Evolutionary conservation across 2,888 invertebrate species (phyloP), one percentile per base, ranked within the genome.

Genomic region (Himalopsyche anomala): DNA sequence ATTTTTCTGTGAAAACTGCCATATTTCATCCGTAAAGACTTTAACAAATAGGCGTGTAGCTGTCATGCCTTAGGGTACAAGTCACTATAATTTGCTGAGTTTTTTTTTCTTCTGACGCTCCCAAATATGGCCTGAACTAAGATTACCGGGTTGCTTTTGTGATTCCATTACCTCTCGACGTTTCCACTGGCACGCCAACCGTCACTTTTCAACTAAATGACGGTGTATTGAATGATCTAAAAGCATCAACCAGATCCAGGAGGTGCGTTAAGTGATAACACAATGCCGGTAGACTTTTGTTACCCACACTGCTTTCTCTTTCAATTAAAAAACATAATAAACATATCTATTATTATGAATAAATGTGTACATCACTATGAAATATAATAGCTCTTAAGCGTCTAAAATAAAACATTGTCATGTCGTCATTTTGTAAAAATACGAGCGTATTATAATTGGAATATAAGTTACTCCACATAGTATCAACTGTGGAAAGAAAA

Each of bases 81-180:
- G 74, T 19, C 36, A 15, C 74, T 74, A 74, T 74, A 74, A 74
- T 74, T 74, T 74, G 28, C 74, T 5, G 74, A 74, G 74, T 38
- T 12, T 74, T 74, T 28, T 74, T 74, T 74, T 74, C 15, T 74
- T 5, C 15, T n/a, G 74, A 36, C 74, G 36, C 74, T 74, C 74
- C 74, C 74, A 74, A 74, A 74, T 74, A 74, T 36, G 74, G 74
- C 74, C 12, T 36, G 36, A 36, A 38, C 74, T 74, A 15, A 74
- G 74, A 74, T 74, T 74, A 12, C 36, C 74, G 74, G 74, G 74
- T 38, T 38, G 74, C 74, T 74, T 74, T 74, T 15, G 74, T 74
- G 74, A 74, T 74, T 36, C 74, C 74, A 74, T 74, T 74, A 74
- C 36, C 74, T 74, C 15, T 74, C 36, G 38, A 74, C 74, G 74